Evolutionary conservation across 92 coral and sea anemone genomes (phyloP).

Genomic region (Heliopora coerulea): DNA sequence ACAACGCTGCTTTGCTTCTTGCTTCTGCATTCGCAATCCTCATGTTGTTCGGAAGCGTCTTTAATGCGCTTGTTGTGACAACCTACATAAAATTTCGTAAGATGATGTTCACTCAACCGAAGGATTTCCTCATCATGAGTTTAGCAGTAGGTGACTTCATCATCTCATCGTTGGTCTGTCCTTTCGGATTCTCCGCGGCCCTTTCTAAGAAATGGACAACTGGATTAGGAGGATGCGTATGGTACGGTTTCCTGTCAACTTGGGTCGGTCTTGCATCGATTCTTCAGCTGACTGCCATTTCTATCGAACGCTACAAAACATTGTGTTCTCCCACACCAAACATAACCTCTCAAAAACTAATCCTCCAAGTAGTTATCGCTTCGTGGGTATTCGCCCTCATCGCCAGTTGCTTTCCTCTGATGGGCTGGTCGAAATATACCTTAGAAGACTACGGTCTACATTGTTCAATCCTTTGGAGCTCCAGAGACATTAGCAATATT

Average conservation of each 20-base stretch:
- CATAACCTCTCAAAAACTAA: conserved; percentile 12
- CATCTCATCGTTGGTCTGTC: conserved; percentile 45
- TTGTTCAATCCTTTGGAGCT: conserved; percentile 68
- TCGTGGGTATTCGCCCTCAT: conserved; percentile 61
- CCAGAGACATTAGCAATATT: not conserved
- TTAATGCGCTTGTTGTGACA: too few species aligned
- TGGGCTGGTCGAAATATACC: conserved; percentile 73
- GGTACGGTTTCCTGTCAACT: conserved; percentile 59
- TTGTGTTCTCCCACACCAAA: conserved; percentile 4
- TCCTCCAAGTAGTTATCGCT: conserved; percentile 5
- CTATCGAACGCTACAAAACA: conserved; percentile 51
- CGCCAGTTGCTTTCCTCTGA: conserved; percentile 53
- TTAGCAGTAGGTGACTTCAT: conserved; percentile 71
- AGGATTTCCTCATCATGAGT: conserved; percentile 55
- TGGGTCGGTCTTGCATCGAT: conserved; percentile 59
- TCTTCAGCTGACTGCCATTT: conserved; percentile 62
- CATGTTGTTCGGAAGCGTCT: too few species aligned
- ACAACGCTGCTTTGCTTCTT: too few species aligned
- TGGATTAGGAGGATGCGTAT: conserved; percentile 42
- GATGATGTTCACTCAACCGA: conserved; percentile 33
- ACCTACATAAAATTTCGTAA: too few species aligned
- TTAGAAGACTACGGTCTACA: conserved; percentile 57
- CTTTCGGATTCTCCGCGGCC: conserved; percentile 60
- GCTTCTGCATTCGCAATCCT: too few species aligned
- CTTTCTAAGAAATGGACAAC: conserved; percentile 49